These are phyloP conservation scores for Maccullochella peelii DNA, from an alignment of 2,113 vertebrate species.

Conservation along the genomic window DNA sequence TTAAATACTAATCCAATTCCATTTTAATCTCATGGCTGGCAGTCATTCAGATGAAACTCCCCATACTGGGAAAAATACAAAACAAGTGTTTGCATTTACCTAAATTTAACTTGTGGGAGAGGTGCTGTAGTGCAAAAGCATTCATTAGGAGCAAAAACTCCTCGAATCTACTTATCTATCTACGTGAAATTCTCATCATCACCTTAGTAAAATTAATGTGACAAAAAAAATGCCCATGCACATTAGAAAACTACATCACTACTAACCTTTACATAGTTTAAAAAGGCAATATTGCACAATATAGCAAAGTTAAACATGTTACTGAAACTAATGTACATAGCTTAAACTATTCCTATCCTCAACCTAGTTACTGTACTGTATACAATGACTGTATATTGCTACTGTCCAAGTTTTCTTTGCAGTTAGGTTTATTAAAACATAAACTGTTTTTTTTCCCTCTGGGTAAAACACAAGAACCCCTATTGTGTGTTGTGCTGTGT, in stretches of 20 bases:
- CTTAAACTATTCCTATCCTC: conserved; percentile 36
- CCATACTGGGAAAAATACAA: not conserved
- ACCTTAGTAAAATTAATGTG: not conserved
- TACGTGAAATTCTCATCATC: conserved; percentile 14
- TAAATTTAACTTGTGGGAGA: conserved; percentile 26
- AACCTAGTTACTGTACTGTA: conserved; percentile 8
- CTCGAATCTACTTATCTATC: conserved; percentile 2
- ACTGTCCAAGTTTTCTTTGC: conserved; percentile 18
- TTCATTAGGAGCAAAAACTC: conserved; percentile 1
- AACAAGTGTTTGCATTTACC: conserved; percentile 37
- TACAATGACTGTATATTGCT: conserved; percentile 42
- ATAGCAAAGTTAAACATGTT: conserved; percentile 46
- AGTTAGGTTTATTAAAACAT: conserved; percentile 35
- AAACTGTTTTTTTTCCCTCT: conserved; percentile 7
- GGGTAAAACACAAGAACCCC: conserved; percentile 27
- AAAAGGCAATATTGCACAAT: conserved; percentile 72
- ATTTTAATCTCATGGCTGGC: conserved; percentile 38
- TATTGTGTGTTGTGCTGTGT: conserved; percentile 38
- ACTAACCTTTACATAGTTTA: conserved; percentile 36
- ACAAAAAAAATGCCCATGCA: conserved; percentile 47
- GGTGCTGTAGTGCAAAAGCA: conserved; percentile 57
- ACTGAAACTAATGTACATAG: conserved; percentile 26
- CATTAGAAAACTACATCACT: conserved; percentile 25
- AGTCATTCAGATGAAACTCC: conserved; percentile 23
- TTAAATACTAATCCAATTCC: not conserved